These are phyloP conservation scores for Pterocles burchelli DNA, from an alignment of 2,113 vertebrate genomes.

Conservation along the genomic window DNA sequence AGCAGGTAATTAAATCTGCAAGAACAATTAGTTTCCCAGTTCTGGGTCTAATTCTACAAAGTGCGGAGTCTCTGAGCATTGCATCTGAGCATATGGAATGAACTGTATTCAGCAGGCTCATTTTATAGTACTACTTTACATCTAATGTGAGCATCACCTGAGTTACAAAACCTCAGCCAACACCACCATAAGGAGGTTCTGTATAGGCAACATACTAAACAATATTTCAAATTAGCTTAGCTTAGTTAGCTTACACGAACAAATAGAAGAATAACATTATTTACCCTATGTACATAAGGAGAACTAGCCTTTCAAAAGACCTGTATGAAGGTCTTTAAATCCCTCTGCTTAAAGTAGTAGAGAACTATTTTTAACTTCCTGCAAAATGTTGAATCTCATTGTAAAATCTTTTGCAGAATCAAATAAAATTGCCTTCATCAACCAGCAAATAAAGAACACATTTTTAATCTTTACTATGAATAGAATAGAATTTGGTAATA, in stretches of 20 bases:
- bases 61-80: neutral
- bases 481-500: neutral
- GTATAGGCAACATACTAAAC: neutral
- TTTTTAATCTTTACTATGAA: neutral
- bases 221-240: neutral
- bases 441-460: neutral
- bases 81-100: accelerated
- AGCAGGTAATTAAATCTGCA: neutral
- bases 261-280: neutral
- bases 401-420: neutral
- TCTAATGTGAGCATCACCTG: neutral
- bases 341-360: neutral
- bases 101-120: neutral
- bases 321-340: neutral
- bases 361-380: neutral
- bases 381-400: neutral
- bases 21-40: neutral
- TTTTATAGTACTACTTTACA: neutral
- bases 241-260: neutral
- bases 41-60: neutral
- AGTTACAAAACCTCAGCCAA: neutral
- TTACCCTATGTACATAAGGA: neutral
- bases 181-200: neutral
- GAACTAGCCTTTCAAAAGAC: neutral
- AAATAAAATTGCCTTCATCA: neutral